Conservation (phyloP, 2,113 vertebrate genomes). For the Chaetops frenatus region DNA sequence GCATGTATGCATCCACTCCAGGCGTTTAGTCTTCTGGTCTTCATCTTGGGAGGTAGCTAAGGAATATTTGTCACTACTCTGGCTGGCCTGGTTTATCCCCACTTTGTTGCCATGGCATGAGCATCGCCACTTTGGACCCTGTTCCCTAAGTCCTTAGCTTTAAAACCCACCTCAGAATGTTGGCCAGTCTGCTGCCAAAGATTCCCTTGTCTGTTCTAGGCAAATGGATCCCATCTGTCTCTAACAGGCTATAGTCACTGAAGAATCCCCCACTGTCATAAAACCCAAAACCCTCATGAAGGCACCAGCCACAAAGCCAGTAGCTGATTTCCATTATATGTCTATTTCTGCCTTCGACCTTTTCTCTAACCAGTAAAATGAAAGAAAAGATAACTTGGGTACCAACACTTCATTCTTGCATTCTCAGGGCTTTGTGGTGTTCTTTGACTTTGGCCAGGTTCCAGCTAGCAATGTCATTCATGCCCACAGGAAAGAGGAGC, state of each 20-base stretch:
- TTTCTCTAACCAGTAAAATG: neutral
- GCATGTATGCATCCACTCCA: neutral
- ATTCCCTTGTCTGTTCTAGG: too few relatives aligned
- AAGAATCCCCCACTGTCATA: neutral
- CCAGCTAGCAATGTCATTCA: neutral
- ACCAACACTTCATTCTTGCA: neutral
- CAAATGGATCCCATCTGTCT: neutral
- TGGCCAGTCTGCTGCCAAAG: neutral
- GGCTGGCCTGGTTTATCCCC: neutral
- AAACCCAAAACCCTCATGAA: neutral
- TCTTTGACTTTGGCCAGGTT: neutral
- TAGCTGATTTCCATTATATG: neutral
- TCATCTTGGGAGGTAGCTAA: neutral
- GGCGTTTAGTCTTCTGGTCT: neutral
- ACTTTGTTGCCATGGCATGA: neutral
- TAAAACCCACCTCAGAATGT: neutral
- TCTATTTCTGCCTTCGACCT: neutral
- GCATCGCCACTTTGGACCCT: neutral
- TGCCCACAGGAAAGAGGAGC: neutral
- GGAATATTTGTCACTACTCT: neutral
- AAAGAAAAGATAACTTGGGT: neutral
- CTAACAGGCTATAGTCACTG: neutral
- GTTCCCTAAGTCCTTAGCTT: neutral
- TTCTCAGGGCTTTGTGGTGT: neutral
- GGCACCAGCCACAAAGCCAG: neutral